Conservation (phyloP, 2,113 vertebrate species). For the Astur gentilis region DNA sequence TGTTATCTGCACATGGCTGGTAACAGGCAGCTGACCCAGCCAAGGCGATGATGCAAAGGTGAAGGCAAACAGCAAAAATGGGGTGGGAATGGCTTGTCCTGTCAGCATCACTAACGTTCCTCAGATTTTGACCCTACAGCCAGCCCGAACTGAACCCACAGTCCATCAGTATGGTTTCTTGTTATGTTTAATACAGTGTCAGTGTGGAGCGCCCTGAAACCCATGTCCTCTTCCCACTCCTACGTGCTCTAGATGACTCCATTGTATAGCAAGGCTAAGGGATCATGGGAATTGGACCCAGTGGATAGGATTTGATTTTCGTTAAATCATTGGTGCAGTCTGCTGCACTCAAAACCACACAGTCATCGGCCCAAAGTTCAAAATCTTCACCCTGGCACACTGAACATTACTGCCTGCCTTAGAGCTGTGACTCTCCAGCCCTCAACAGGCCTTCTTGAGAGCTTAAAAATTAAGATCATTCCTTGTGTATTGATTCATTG, state of each 20-base stretch:
- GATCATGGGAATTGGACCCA: neutral
- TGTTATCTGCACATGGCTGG: neutral
- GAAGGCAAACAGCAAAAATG: neutral
- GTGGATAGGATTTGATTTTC: neutral
- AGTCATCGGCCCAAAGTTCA: neutral
- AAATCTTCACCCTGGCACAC: neutral
- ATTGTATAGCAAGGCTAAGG: neutral
- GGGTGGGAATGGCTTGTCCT: neutral
- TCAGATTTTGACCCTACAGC: neutral
- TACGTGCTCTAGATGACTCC: neutral
- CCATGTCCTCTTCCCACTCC: neutral
- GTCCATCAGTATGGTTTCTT: neutral
- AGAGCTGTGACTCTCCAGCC: neutral
- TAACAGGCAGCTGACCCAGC: neutral
- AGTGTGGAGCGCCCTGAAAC: neutral
- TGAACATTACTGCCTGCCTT: neutral
- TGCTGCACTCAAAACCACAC: neutral
- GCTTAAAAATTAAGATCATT: neutral
- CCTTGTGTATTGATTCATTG: too few relatives aligned
- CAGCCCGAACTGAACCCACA: neutral
- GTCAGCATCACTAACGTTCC: neutral
- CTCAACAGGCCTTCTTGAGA: neutral
- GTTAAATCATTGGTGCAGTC: neutral
- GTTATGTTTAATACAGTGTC: neutral
- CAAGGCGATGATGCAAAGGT: neutral